Base-by-base conservation (phyloP, 2,113 vertebrate species). In the Naja naja region DNA sequence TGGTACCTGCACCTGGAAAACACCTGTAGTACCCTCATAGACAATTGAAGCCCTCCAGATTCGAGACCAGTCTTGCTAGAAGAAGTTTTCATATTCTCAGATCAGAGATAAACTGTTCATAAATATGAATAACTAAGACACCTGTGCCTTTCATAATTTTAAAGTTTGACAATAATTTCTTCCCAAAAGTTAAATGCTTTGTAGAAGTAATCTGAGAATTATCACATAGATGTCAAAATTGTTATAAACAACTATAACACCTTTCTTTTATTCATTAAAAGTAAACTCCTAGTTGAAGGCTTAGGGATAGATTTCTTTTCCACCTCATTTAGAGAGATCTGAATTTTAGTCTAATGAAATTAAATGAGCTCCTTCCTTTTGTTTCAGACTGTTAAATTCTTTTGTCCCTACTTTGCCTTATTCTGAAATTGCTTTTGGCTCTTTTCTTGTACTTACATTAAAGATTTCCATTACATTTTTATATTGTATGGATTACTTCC, bases 381-480 rank as follows among this genome's bases (percentile, higher is more conserved):
- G 90, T 81, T 95, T 64, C 22, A 86, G 7, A 54, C 43, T 92
- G 90, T 93, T 89, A 92, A 94, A 92, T 39, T 10, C 39, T 89
- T 92, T 60, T 58, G 16, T 60, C 7, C 22, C 0, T 10, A 60
- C 10, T n/a, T 92, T 93, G 25, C 86, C 89, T 2, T 90, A 53
- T 3, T 91, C 43, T 92, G 88, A 86, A 88, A 86, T 93, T 91
- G 90, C 87, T 91, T 27, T 34, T 93, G 89, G 1, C 9, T 94
- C 92, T 89, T 43, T 27, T 89, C 56, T 92, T 27, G n/a, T 47
- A 89, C 93, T 91, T 93, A 81, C 88, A 81, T 30, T n/a, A 91
- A 93, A 96, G 54, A 3, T 87, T 93, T 87, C 74, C 23, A 91
- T 93, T 93, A 91, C 49, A 60, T 93, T 18, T 92, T 58, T 90